Percentiles rank a stretch among this genome's conserved stretches.
phyloP scores from a whole-genome alignment of 2,113 vertebrate species.

The Ammodytes marinus region DNA sequence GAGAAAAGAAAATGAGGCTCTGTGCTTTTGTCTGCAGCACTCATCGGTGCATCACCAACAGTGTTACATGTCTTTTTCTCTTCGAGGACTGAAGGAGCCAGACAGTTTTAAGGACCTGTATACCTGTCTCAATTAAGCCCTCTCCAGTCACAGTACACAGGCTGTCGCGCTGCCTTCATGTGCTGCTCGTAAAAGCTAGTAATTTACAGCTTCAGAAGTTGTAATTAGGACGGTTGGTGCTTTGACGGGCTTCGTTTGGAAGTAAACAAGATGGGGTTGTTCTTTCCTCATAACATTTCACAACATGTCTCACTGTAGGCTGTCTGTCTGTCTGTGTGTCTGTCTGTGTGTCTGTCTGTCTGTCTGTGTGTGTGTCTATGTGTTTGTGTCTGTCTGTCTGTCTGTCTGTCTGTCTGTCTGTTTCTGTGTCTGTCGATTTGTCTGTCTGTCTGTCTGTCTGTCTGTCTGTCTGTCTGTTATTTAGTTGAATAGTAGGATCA shows the following conservation, averaged over 20 bases:
- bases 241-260: background rate
- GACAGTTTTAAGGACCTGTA: too few species aligned
- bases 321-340: slow-evolving; percentile 23
- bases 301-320: slow-evolving; percentile 34
- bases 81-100: too few species aligned
- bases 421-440: too few species aligned
- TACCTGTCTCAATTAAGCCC: too few species aligned
- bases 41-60: background rate
- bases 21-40: background rate
- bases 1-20: slow-evolving; percentile 41
- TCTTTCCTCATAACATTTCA: too few species aligned
- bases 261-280: background rate
- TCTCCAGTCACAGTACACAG: background rate
- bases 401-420: too few species aligned
- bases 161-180: background rate
- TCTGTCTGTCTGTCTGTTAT: slow-evolving; percentile 45
- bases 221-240: background rate
- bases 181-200: background rate
- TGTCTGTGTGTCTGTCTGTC: background rate
- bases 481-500: background rate
- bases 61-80: background rate
- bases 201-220: background rate
- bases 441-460: slow-evolving; percentile 13
- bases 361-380: too few species aligned
- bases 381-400: too few species aligned